These are phyloP conservation scores for Willisornis vidua DNA, from an alignment of 2,113 vertebrate genomes.

Conservation along the genomic window DNA sequence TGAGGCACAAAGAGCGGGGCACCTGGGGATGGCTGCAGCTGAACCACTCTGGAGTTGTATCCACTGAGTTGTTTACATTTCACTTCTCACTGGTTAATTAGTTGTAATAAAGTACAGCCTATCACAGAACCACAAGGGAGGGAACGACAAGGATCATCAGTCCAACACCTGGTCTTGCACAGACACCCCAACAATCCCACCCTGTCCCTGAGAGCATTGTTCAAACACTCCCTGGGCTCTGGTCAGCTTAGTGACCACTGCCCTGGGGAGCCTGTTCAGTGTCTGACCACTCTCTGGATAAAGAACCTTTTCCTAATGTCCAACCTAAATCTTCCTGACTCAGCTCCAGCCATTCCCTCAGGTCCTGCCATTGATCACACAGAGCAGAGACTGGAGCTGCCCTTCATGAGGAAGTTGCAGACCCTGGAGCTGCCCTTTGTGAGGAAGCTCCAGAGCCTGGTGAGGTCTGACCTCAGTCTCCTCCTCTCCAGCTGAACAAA, in stretches of 20 bases:
- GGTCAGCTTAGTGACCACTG: not conserved
- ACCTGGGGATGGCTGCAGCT: not conserved
- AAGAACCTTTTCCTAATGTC: not conserved
- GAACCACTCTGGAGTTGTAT: not conserved
- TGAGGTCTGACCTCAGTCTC: not conserved
- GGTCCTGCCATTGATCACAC: not conserved
- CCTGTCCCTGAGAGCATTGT: not conserved
- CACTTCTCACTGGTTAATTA: not conserved
- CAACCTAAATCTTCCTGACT: not conserved
- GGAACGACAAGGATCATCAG: not conserved
- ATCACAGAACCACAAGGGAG: not conserved
- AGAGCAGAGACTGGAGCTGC: not conserved
- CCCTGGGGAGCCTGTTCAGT: not conserved
- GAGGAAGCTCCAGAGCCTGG: not conserved
- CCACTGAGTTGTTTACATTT: not conserved
- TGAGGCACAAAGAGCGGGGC: not conserved
- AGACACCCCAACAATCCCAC: not conserved
- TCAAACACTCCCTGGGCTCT: not conserved
- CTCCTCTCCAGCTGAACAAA: not conserved
- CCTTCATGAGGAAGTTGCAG: not conserved
- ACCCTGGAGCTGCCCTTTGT: not conserved
- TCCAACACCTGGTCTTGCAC: not conserved
- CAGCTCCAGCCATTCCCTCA: not conserved
- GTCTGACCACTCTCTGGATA: rapidly evolving
- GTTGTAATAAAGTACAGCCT: not conserved